These are phyloP conservation scores for Oscheius onirici DNA, from an alignment of 2,888 invertebrate species.

Conservation along the genomic window DNA sequence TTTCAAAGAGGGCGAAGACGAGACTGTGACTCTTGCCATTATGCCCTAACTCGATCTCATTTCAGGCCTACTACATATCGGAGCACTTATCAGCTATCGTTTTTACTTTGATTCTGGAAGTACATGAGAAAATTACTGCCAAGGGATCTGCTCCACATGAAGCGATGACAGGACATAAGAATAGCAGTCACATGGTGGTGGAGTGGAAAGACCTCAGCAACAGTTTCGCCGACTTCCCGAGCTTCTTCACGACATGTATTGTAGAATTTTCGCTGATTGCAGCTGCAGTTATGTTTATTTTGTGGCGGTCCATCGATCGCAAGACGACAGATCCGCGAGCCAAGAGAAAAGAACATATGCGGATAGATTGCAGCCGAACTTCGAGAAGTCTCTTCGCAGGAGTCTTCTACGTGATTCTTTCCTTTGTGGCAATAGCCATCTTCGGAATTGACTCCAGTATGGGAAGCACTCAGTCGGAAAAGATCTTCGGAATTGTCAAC, in stretches of 20 bases:
- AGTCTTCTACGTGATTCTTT: conserved; percentile 64
- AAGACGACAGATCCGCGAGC: conserved; percentile 33
- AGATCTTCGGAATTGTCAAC: conserved; percentile 67
- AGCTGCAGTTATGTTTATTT: conserved; percentile 69
- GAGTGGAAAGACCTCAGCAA: conserved; percentile 28
- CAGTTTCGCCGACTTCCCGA: conserved; percentile 69
- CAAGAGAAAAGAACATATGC: conserved; percentile 59
- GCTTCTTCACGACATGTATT: conserved; percentile 68
- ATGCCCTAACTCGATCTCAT: not conserved
- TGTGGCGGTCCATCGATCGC: conserved; percentile 67
- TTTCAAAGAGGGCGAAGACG: conserved; percentile 53
- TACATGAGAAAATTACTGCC: conserved; percentile 38
- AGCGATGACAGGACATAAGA: too few species aligned
- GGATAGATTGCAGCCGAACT: conserved; percentile 70
- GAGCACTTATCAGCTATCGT: conserved; percentile 66
- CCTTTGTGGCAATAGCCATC: conserved; percentile 67
- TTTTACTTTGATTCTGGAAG: conserved; percentile 65
- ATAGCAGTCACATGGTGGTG: conserved; percentile 51
- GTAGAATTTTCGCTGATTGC: conserved; percentile 68
- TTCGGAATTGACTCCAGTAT: conserved; percentile 62
- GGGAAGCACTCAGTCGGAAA: conserved; percentile 50
- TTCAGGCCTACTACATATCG: conserved; percentile 37
- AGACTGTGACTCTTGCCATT: conserved; percentile 19
- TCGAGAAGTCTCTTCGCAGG: conserved; percentile 68
- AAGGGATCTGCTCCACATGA: not conserved